These are phyloP conservation scores for Drosophila parabipectinata DNA, from an alignment of 1,140 invertebrate genomes.

Conservation along the genomic window DNA sequence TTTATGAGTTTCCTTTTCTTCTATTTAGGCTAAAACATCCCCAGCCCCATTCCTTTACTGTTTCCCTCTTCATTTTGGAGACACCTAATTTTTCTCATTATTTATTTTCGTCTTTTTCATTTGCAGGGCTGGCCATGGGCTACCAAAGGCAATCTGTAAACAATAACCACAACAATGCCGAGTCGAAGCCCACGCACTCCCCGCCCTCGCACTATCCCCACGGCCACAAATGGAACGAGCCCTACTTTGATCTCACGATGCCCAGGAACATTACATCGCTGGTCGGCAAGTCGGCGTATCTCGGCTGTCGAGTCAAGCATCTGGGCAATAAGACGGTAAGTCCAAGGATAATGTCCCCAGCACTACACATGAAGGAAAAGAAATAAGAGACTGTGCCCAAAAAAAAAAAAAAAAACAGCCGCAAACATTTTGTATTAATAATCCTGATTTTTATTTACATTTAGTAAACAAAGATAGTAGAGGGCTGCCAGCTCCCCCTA, in stretches of 20 bases:
- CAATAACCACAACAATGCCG: conserved; percentile 76
- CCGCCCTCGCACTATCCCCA: conserved; percentile 78
- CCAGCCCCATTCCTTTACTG: not conserved
- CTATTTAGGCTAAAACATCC: conserved; percentile 13
- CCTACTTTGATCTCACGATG: conserved; percentile 94
- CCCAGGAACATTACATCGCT: conserved; percentile 93
- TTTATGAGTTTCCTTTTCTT: conserved; percentile 44
- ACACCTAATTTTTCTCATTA: conserved; percentile 3
- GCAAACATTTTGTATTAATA: conserved; percentile 71
- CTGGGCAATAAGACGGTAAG: conserved; percentile 93
- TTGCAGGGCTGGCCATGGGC: conserved; percentile 78
- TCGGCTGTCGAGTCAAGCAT: conserved; percentile 93
- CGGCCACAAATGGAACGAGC: conserved; percentile 85
- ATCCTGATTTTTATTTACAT: conserved; percentile 82
- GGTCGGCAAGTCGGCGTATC: conserved; percentile 93
- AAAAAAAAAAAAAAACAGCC: conserved; percentile 20
- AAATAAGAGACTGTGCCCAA: not conserved
- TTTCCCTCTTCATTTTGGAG: conserved; percentile 7
- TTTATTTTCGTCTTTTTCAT: conserved; percentile 10
- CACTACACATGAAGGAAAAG: conserved; percentile 2
- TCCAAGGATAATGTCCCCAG: conserved; percentile 6
- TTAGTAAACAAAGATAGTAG: conserved; percentile 71
- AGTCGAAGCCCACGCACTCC: conserved; percentile 78
- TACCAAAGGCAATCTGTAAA: conserved; percentile 80
- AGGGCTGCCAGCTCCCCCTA: not conserved